Evolutionary conservation across 2,113 vertebrate genomes (phyloP).

Genomic region (Eudyptes chrysolophus): DNA sequence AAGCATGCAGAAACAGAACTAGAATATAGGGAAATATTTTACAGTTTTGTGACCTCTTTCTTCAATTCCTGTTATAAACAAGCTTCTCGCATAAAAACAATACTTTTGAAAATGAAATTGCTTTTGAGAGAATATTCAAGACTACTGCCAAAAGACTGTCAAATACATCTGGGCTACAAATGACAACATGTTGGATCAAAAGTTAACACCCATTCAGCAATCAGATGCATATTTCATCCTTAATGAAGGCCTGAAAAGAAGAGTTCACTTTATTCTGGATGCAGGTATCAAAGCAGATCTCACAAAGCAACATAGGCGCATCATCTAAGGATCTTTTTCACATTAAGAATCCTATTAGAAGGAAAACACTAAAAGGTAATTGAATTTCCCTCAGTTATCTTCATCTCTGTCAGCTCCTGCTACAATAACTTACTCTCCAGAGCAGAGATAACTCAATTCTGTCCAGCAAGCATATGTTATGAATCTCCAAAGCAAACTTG

Average conservation of each 20-base stretch:
- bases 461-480: constrained; percentile 92
- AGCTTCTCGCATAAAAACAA: background rate
- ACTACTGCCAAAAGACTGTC: background rate
- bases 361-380: constrained; percentile 99
- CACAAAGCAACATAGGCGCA: constrained; percentile 72
- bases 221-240: constrained; percentile 82
- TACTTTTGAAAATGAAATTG: background rate
- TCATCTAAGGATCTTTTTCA: constrained; percentile 96
- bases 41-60: background rate
- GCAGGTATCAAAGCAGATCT: constrained; percentile 77
- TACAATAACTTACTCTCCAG: constrained; percentile 98
- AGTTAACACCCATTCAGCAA: constrained; percentile 79
- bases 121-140: background rate
- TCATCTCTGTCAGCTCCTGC: constrained; percentile 98
- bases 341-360: constrained; percentile 99
- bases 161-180: constrained; percentile 17
- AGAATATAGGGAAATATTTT: background rate
- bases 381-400: constrained; percentile 99
- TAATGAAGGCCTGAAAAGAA: constrained; percentile 82
- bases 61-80: background rate
- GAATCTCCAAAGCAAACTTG: constrained; percentile 90
- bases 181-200: constrained; percentile 65
- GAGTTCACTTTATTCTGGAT: constrained; percentile 79
- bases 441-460: constrained; percentile 98
- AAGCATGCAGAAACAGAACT: background rate